A percentile compares a stretch with the other conserved stretches of the same genome.
These are phyloP conservation scores for western clawed frog (Xenopus tropicalis) DNA, from an alignment of 2,113 vertebrate species.

Conservation along the genomic window DNA sequence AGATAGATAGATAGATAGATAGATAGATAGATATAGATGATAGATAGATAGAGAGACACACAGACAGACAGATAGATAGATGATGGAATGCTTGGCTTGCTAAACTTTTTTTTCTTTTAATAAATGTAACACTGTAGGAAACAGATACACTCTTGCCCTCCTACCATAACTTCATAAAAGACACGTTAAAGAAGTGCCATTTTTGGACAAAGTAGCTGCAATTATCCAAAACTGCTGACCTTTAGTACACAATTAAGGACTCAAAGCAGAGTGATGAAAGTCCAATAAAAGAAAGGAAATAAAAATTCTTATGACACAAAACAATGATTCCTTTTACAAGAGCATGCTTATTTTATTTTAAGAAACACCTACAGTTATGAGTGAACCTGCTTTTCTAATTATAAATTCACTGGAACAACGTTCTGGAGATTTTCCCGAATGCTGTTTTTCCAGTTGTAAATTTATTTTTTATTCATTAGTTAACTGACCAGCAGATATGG, in stretches of 20 bases:
- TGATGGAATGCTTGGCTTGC: too few relatives aligned
- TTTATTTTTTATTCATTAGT: slow-evolving; percentile 17
- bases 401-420: slow-evolving; percentile 7
- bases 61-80: too few relatives aligned
- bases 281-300: slow-evolving; percentile 37
- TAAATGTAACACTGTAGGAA: too few relatives aligned
- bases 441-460: slow-evolving; percentile 7
- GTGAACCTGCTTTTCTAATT: slow-evolving; percentile 14
- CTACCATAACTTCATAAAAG: too few relatives aligned
- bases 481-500: slow-evolving; percentile 5
- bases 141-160: too few relatives aligned
- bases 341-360: slow-evolving; percentile 24
- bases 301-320: slow-evolving; percentile 17
- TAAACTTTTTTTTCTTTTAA: too few relatives aligned
- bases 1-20: too few relatives aligned
- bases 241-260: slow-evolving; percentile 34
- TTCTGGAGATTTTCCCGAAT: slow-evolving; percentile 6
- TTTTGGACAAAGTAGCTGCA: slow-evolving; percentile 17
- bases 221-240: slow-evolving; percentile 49
- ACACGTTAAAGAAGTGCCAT: too few relatives aligned
- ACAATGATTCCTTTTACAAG: slow-evolving; percentile 42
- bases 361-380: slow-evolving; percentile 1
- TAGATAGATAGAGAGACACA: too few relatives aligned
- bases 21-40: too few relatives aligned
- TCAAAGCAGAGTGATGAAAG: slow-evolving; percentile 47